phyloP scores from a whole-genome alignment of 1,140 invertebrate genomes.

The Gonatopus flavifemur region DNA sequence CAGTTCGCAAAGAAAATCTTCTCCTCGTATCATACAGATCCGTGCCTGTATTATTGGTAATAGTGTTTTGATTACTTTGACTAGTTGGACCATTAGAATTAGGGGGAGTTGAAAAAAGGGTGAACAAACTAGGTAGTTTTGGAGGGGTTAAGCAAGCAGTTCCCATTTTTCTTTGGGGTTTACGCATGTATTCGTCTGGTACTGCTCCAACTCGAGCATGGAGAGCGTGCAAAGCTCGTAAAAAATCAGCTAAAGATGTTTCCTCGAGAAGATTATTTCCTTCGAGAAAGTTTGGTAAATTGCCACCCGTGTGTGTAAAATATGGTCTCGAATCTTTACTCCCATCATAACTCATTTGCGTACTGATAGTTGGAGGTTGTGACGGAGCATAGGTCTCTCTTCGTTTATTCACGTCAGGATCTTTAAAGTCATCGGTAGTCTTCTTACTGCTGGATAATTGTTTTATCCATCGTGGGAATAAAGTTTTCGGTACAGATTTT shows the following conservation, averaged over 20 bases:
- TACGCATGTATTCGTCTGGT: slow-evolving; percentile 34
- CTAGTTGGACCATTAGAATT: slow-evolving; percentile 11
- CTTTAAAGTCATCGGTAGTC: too few relatives aligned
- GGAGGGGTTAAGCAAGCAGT: slow-evolving; percentile 57
- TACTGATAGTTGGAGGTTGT: slow-evolving; percentile 26
- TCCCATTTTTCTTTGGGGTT: slow-evolving; percentile 61
- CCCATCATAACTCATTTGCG: too few relatives aligned
- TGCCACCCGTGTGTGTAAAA: slow-evolving; percentile 41
- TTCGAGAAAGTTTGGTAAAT: slow-evolving; percentile 27
- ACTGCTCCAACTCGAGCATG: slow-evolving; percentile 52
- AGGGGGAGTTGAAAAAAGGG: slow-evolving; percentile 47
- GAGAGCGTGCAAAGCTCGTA: slow-evolving; percentile 68
- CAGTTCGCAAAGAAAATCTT: slow-evolving; percentile 40
- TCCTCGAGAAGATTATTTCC: slow-evolving; percentile 70
- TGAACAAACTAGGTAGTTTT: slow-evolving; percentile 52
- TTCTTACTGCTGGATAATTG: slow-evolving; percentile 40
- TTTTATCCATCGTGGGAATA: slow-evolving; percentile 45
- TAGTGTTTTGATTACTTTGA: slow-evolving; percentile 42
- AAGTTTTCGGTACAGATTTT: slow-evolving; percentile 36
- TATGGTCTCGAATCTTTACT: slow-evolving; percentile 30
- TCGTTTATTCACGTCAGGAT: too few relatives aligned
- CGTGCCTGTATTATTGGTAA: slow-evolving; percentile 26
- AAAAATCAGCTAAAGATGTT: slow-evolving; percentile 74
- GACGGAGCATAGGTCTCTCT: too few relatives aligned
- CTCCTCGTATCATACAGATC: slow-evolving; percentile 17